Percentiles rank a stretch among this genome's conserved stretches.
These are phyloP conservation scores for Cephonodes hylas DNA, from an alignment of 2,888 invertebrate species.

Conservation along the genomic window DNA sequence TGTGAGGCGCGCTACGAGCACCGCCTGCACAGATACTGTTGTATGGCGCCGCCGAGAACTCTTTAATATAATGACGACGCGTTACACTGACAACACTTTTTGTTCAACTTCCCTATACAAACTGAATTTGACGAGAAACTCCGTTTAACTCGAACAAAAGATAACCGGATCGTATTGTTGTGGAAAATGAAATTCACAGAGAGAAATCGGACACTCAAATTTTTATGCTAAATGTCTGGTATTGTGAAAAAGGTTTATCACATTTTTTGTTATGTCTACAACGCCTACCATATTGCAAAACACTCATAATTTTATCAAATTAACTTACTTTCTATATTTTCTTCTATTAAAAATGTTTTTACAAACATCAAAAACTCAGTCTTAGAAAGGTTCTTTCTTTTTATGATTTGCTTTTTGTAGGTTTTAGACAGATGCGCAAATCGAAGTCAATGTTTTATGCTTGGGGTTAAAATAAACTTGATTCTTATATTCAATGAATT, in stretches of 20 bases:
- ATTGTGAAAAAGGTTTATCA: not conserved
- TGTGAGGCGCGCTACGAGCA: not conserved
- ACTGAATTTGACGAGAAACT: constrained; percentile 1
- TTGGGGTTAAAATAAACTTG: too few relatives aligned
- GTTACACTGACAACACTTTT: not conserved
- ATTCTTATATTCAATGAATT: too few relatives aligned
- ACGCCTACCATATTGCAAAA: not conserved
- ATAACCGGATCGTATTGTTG: not conserved
- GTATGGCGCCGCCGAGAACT: not conserved
- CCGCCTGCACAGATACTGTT: not conserved
- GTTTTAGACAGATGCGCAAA: too few relatives aligned
- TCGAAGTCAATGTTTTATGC: too few relatives aligned
- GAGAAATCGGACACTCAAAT: not conserved
- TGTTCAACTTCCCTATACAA: not conserved
- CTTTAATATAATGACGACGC: not conserved
- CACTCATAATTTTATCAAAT: too few relatives aligned
- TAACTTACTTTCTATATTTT: too few relatives aligned
- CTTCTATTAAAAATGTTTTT: too few relatives aligned
- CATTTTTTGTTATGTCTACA: not conserved
- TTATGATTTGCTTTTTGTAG: too few relatives aligned
- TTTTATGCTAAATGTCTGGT: not conserved
- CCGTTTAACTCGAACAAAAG: not conserved
- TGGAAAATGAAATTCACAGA: not conserved
- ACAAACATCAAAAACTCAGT: too few relatives aligned
- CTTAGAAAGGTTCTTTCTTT: too few relatives aligned